Percentiles rank a stretch among this genome's conserved stretches.
Evolutionary conservation across 2,888 invertebrate species (phyloP).

Genomic region (Cerceris rybyensis): DNA sequence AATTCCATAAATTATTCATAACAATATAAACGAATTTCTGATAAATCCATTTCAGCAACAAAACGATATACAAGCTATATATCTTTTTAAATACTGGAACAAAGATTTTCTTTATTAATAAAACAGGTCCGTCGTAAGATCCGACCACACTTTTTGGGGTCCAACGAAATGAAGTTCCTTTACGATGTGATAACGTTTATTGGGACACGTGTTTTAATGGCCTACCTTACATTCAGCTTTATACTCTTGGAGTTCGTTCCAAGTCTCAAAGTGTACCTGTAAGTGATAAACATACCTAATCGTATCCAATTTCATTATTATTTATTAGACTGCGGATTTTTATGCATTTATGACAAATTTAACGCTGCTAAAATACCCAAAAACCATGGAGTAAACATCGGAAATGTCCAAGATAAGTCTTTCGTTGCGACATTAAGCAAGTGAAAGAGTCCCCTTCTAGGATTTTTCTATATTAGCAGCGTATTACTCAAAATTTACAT

Average conservation of each 20-base stretch:
- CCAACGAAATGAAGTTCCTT: constrained; percentile 86
- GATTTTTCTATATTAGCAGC: too few relatives aligned
- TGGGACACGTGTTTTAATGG: constrained; percentile 91
- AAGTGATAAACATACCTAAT: constrained; percentile 79
- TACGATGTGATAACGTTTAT: constrained; percentile 93
- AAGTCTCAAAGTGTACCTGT: constrained; percentile 91
- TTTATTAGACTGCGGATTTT: background rate
- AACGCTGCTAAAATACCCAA: too few relatives aligned
- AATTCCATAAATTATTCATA: too few relatives aligned
- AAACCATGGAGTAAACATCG: too few relatives aligned
- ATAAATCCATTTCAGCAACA: too few relatives aligned
- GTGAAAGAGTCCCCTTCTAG: too few relatives aligned
- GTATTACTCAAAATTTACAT: too few relatives aligned
- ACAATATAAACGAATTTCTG: too few relatives aligned
- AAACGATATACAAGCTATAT: background rate
- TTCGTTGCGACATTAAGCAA: too few relatives aligned
- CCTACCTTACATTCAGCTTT: constrained; percentile 96
- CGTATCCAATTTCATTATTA: background rate
- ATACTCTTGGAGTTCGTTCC: constrained; percentile 93
- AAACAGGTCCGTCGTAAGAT: constrained; percentile 89
- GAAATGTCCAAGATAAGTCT: too few relatives aligned
- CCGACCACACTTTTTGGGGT: constrained; percentile 90
- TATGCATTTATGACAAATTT: background rate
- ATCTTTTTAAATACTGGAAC: background rate
- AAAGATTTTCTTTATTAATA: constrained; percentile 5